Conservation (phyloP, 2,888 invertebrate genomes). For the Drosophila gaucha region DNA sequence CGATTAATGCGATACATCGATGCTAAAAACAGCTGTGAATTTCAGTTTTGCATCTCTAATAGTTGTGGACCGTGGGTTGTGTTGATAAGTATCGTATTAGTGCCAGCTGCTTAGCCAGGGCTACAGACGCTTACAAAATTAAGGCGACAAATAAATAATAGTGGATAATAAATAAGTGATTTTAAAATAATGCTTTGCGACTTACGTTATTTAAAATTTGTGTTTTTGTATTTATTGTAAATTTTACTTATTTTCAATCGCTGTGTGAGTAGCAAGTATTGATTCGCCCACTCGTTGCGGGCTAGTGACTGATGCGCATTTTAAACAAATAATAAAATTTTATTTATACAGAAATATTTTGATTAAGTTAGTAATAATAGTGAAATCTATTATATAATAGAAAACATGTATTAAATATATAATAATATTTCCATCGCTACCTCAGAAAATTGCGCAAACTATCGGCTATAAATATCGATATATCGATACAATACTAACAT, state of each 20-base stretch:
- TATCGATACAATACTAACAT: constrained; percentile 2
- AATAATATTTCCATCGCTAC: neutral
- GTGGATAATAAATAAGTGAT: too few species aligned
- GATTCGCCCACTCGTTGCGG: too few species aligned
- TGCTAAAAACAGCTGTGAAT: constrained; percentile 37
- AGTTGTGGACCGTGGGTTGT: constrained; percentile 7
- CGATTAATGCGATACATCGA: constrained; percentile 20
- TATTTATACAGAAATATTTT: too few species aligned
- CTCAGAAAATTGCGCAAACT: neutral
- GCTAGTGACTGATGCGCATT: too few species aligned
- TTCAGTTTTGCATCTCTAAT: neutral
- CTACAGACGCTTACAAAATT: neutral
- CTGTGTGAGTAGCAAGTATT: too few species aligned
- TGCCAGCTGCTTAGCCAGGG: constrained; percentile 31
- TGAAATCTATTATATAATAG: too few species aligned
- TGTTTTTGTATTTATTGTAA: neutral
- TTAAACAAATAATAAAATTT: too few species aligned
- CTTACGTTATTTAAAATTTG: neutral
- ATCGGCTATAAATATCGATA: constrained; percentile 22
- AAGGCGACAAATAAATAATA: neutral
- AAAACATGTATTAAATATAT: too few species aligned
- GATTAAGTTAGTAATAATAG: too few species aligned
- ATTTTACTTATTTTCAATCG: too few species aligned
- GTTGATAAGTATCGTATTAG: neutral
- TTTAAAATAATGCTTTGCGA: too few species aligned